Evolutionary conservation across 2,113 vertebrate genomes (phyloP), one percentile per base, ranked within the genome.

Genomic region (Geococcyx californianus): DNA sequence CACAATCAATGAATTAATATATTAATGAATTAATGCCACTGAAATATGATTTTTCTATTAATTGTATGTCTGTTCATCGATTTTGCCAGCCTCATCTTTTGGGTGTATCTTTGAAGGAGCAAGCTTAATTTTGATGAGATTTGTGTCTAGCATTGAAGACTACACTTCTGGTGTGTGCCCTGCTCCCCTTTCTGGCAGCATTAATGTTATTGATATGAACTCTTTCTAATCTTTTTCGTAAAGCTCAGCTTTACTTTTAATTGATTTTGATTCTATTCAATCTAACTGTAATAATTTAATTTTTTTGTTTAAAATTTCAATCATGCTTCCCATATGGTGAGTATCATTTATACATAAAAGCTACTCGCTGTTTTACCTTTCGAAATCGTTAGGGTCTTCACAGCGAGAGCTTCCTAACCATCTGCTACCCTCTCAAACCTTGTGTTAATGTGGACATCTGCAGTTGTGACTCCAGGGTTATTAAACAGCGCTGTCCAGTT

Each of bases 301-400:
- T 97, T 96, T 87, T 93, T 84, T 94, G 87, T 96, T 94, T 97
- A 90, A 96, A 96, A 96, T 97, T 95, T 98, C 86, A 93, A 72
- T 98, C 95, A 82, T 95, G 75, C 58, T 96, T 40, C 56, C 96
- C 97, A 98, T 98, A 97, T 97, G 97, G 97, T 90, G 72, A 91
- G 69, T 89, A 97, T 98, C 94, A 86, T 97, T 98, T 98, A 96
- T 97, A 97, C 81, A 94, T 98, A 98, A 97, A 97, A 97, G 90
- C 95, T 95, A 77, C 97, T 98, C 96, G 95, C 97, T 98, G 94
- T 97, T 98, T 92, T 97, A 97, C 95, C 96, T 98, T 97, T 98
- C 94, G 92, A 98, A 97, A 95, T 96, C n/a, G 8, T 97, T 97
- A 88, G 69, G 87, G 72, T 94, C 93, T 95, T 97, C 97, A 96